A percentile compares a stretch with the other conserved stretches of the same genome.
phyloP scores from a whole-genome alignment of 2,888 invertebrate genomes.

The Diarsia dahlii region DNA sequence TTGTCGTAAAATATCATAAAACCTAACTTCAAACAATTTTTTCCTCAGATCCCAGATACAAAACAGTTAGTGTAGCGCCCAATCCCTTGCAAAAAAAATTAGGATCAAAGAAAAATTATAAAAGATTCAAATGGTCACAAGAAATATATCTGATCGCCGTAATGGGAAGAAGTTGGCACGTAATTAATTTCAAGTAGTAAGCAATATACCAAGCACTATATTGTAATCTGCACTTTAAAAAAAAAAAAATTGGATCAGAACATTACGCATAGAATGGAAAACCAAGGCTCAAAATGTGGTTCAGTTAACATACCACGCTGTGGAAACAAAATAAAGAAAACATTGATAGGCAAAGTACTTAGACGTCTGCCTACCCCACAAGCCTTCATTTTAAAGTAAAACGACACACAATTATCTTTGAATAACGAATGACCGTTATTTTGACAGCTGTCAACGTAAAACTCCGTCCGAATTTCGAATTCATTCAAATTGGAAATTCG shows the following conservation, averaged over 20 bases:
- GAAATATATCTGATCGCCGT: neutral
- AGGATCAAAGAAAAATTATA: neutral
- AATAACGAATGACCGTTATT: constrained; percentile 66
- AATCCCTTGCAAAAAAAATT: neutral
- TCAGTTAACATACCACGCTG: neutral
- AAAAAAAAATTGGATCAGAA: neutral
- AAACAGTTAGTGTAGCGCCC: neutral
- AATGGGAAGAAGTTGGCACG: neutral
- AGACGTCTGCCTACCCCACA: constrained; percentile 24
- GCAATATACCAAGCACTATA: neutral
- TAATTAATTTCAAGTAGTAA: neutral
- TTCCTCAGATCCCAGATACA: no score
- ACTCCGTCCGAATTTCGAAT: constrained; percentile 54
- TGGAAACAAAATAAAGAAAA: constrained; percentile 5
- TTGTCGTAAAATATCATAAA: neutral
- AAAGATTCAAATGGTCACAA: neutral
- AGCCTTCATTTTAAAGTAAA: constrained; percentile 53
- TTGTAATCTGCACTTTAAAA: neutral
- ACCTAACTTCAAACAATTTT: no score
- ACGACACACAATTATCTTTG: constrained; percentile 60
- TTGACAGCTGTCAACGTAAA: constrained; percentile 67
- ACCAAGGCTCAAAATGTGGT: neutral
- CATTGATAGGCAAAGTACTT: neutral
- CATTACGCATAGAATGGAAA: neutral
- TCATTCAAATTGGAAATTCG: constrained; percentile 70